A percentile compares a stretch with the other conserved stretches of the same genome.
Conservation (phyloP, 1,140 invertebrate genomes). For the Leptinotarsa defecta region DNA sequence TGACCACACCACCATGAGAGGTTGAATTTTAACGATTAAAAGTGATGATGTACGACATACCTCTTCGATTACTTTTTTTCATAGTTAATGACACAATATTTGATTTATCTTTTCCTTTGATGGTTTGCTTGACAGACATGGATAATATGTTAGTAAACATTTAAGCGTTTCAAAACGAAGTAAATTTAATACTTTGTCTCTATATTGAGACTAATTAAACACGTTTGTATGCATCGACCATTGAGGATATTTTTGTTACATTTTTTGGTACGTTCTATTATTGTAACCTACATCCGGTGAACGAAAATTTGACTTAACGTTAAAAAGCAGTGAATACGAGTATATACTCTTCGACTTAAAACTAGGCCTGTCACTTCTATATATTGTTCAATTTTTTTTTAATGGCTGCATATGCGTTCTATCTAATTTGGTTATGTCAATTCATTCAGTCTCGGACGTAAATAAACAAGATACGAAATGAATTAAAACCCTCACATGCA, state of each 20-base stretch:
- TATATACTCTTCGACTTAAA: neutral
- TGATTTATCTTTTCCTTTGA: neutral
- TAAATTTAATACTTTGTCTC: neutral
- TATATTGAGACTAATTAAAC: constrained; percentile 9
- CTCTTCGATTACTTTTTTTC: neutral
- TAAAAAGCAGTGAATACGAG: neutral
- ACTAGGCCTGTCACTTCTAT: neutral
- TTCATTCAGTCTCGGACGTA: too few species aligned
- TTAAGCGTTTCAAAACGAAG: too few species aligned
- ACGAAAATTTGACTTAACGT: neutral
- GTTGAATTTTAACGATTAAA: too few species aligned
- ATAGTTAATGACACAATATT: neutral
- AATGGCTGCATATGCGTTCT: neutral
- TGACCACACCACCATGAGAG: too few species aligned
- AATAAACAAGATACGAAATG: too few species aligned
- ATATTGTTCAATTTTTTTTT: neutral
- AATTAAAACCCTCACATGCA: too few species aligned
- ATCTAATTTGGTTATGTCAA: too few species aligned
- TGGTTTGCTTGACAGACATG: constrained; percentile 1
- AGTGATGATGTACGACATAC: neutral
- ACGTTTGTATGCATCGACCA: neutral
- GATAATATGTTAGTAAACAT: neutral
- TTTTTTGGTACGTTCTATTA: constrained; percentile 3
- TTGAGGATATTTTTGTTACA: constrained; percentile 3
- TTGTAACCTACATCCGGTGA: neutral